Conservation (phyloP, 2,888 invertebrate species). For the Cataglyphis rosenhaueri region DNA sequence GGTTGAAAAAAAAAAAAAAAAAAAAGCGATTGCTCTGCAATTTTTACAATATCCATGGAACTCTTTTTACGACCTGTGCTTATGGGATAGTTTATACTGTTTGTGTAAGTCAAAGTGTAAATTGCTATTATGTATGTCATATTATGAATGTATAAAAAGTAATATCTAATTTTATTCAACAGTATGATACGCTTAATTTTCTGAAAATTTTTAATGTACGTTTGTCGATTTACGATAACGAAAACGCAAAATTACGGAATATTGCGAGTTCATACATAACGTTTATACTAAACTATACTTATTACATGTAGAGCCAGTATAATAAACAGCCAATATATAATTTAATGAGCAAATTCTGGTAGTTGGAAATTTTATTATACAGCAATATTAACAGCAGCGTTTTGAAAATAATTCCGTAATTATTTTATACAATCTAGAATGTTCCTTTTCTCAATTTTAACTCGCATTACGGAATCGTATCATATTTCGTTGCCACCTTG, state of each 20-base stretch:
- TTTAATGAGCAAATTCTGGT: neutral
- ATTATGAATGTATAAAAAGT: neutral
- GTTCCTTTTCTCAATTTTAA: neutral
- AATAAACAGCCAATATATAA: constrained; percentile 5
- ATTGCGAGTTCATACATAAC: constrained; percentile 2
- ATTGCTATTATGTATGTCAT: neutral
- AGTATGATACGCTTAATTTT: neutral
- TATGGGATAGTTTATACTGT: neutral
- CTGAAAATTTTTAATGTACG: neutral
- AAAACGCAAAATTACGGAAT: constrained; percentile 9
- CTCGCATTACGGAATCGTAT: neutral
- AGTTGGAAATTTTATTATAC: constrained; percentile 32
- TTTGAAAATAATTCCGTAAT: constrained; percentile 19
- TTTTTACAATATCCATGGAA: neutral
- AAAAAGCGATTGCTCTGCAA: neutral
- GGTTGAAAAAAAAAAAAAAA: neutral
- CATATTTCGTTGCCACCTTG: neutral
- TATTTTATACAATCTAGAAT: neutral
- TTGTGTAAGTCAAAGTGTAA: neutral
- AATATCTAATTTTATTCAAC: neutral
- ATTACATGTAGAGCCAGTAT: constrained; percentile 12
- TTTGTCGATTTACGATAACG: neutral
- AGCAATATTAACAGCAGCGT: neutral
- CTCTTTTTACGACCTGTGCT: neutral
- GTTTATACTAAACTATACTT: constrained; percentile 29